A percentile compares a stretch with the other conserved stretches of the same genome.
These are phyloP conservation scores for Cyphomyrus discorhynchus DNA, from an alignment of 2,113 vertebrate genomes.

Conservation along the genomic window DNA sequence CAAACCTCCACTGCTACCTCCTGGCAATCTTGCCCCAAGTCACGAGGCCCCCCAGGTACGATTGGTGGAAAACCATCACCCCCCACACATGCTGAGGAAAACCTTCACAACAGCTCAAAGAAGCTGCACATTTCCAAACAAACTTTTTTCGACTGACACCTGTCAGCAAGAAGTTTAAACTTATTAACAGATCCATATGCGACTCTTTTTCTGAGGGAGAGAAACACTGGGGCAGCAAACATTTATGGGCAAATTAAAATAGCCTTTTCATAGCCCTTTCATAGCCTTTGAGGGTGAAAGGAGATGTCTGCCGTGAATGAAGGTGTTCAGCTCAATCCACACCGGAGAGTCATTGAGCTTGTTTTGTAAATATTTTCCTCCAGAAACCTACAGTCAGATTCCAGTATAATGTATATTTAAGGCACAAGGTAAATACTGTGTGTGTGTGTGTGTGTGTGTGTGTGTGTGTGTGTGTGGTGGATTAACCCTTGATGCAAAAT, in stretches of 20 bases:
- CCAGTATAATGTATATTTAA: constrained; percentile 6
- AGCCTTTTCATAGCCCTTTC: constrained; percentile 39
- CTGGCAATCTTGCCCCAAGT: not conserved
- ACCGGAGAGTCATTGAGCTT: constrained; percentile 34
- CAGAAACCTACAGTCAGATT: constrained; percentile 14
- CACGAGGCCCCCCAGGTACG: not conserved
- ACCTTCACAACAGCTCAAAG: not conserved
- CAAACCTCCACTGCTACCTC: not conserved
- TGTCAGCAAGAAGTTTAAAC: constrained; percentile 33
- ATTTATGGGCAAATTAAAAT: constrained; percentile 50
- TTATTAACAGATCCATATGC: constrained; percentile 25
- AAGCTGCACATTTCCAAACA: constrained; percentile 38
- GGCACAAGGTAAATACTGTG: not conserved
- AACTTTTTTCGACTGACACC: too few species aligned
- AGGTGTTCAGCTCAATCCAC: constrained; percentile 38
- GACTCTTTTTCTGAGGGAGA: too few species aligned
- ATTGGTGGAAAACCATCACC: not conserved
- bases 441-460: not conserved
- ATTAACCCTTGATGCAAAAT: too few species aligned
- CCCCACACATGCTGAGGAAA: not conserved
- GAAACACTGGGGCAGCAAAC: constrained; percentile 35
- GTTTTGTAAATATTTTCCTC: constrained; percentile 22
- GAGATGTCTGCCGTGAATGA: constrained; percentile 42
- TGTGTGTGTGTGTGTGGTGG: too few species aligned
- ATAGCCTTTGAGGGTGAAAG: constrained; percentile 32